phyloP scores from a whole-genome alignment of 2,888 invertebrate species.

The Lasioglossum zephyrum region DNA sequence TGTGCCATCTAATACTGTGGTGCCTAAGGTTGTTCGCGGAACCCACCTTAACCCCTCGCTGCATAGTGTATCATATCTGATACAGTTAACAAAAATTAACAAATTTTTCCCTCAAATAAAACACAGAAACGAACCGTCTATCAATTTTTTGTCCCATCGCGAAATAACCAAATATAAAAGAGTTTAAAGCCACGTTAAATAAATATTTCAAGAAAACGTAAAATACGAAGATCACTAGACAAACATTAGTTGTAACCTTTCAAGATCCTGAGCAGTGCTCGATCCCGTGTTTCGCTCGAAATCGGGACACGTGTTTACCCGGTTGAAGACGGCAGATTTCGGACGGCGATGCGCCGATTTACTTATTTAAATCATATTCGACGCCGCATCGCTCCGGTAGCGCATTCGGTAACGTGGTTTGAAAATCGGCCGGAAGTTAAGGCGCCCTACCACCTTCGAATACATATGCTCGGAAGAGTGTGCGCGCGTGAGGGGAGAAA shows the following conservation, averaged over 20 bases:
- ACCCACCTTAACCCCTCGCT: no score
- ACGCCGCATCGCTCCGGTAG: not conserved
- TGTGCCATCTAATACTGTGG: no score
- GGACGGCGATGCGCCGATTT: not conserved
- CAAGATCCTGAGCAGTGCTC: not conserved
- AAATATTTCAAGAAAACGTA: no score
- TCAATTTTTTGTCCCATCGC: no score
- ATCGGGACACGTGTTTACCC: not conserved
- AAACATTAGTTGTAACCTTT: not conserved
- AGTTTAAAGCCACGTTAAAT: no score
- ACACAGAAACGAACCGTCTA: no score
- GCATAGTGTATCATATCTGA: no score
- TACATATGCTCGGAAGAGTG: slow-evolving; percentile 44
- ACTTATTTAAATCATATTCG: not conserved
- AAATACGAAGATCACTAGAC: not conserved
- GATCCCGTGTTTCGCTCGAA: not conserved
- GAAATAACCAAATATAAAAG: no score
- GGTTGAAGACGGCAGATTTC: not conserved
- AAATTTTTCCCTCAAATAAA: no score
- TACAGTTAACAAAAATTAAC: no score
- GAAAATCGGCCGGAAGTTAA: slow-evolving; percentile 69
- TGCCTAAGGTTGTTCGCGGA: no score
- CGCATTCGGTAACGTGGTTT: slow-evolving; percentile 5
- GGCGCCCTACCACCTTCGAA: slow-evolving; percentile 46
- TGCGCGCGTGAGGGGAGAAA: slow-evolving; percentile 42